These are phyloP conservation scores for Ailuropoda melanoleuca DNA, from an alignment of 2,113 vertebrate species.

Conservation along the genomic window DNA sequence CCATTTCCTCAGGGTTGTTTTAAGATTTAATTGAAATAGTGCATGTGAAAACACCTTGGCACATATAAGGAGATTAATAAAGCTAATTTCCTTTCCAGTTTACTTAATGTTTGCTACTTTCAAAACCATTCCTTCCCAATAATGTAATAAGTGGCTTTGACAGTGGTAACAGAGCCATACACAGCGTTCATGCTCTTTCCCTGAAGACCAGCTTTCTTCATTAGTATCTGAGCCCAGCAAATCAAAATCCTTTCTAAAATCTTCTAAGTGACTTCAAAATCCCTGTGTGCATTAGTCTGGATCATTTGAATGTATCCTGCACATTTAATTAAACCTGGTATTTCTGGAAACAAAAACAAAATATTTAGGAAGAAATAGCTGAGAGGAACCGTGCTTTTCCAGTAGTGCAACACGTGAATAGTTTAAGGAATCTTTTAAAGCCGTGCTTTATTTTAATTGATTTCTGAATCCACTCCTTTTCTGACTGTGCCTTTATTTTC, in stretches of 20 bases:
- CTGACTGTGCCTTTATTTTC: conserved; percentile 61
- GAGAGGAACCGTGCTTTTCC: conserved; percentile 58
- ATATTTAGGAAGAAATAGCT: conserved; percentile 59
- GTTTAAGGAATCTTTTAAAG: conserved; percentile 80
- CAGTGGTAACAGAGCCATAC: not conserved
- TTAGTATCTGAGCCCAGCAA: not conserved
- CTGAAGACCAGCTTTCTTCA: conserved; percentile 16
- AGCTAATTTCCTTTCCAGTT: conserved; percentile 6
- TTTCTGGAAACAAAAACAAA: conserved; percentile 75
- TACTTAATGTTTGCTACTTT: not conserved
- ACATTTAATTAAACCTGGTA: conserved; percentile 79
- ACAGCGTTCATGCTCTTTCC: not conserved
- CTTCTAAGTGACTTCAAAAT: conserved; percentile 64
- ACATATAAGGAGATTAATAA: not conserved
- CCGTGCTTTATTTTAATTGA: conserved; percentile 82
- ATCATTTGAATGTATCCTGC: conserved; percentile 66
- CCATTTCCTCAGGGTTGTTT: not conserved
- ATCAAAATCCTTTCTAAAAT: conserved; percentile 42
- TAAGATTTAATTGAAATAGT: conserved; percentile 29
- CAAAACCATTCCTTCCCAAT: not conserved
- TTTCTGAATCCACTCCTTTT: conserved; percentile 81
- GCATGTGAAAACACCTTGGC: not conserved
- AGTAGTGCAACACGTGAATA: conserved; percentile 76
- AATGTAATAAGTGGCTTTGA: not conserved
- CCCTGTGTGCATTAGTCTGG: conserved; percentile 43